These are phyloP conservation scores for Tachina grossa DNA, from an alignment of 2,888 invertebrate genomes.

Conservation along the genomic window DNA sequence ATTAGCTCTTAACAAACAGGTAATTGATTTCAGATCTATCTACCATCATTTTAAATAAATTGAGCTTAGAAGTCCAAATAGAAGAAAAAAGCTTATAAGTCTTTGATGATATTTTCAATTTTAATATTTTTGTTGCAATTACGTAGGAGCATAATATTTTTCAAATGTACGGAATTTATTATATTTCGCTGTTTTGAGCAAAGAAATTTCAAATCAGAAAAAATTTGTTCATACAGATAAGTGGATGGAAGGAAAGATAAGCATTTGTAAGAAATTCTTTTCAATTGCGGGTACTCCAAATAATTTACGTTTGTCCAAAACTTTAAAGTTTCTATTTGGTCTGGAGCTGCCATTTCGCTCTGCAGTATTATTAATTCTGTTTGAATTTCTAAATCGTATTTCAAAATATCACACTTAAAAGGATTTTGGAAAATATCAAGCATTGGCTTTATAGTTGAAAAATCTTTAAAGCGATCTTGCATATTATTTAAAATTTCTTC, in stretches of 20 bases:
- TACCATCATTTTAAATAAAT: no score
- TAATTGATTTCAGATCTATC: no score
- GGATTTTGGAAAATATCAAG: no score
- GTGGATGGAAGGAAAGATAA: not conserved
- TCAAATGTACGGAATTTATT: not conserved
- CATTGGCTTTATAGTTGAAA: no score
- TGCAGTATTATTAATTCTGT: not conserved
- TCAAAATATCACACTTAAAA: no score
- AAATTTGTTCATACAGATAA: not conserved
- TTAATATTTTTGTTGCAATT: not conserved
- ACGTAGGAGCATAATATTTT: not conserved
- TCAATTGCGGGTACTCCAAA: not conserved
- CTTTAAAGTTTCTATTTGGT: not conserved
- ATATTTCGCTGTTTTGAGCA: not conserved
- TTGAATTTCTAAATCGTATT: no score
- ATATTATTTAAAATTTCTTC: no score
- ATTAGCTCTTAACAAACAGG: no score
- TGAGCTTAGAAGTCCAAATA: no score
- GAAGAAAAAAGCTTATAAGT: no score
- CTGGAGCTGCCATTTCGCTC: not conserved
- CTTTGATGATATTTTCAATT: not conserved
- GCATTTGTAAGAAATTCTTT: not conserved
- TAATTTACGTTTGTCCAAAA: not conserved
- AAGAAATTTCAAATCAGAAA: conserved; percentile 2
- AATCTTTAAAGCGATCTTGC: no score